phyloP scores from a whole-genome alignment of 2,888 invertebrate species.

The Crioceris asparagi region DNA sequence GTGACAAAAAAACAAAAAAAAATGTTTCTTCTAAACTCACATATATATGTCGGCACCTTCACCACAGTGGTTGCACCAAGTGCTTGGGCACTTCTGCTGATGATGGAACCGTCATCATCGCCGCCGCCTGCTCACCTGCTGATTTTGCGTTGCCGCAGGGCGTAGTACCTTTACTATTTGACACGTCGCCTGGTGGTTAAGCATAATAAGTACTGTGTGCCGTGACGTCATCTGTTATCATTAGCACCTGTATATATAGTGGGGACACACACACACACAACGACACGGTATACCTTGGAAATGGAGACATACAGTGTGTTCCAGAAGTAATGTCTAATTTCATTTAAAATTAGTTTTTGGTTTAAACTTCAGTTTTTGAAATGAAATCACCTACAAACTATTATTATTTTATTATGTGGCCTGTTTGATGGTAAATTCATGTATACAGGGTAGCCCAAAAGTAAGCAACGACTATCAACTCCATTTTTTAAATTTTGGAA shows the following conservation, averaged over 20 bases:
- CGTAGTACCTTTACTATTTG: conserved; percentile 31
- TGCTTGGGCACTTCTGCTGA: background rate
- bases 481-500: too few relatives aligned
- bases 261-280: conserved; percentile 16
- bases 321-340: too few relatives aligned
- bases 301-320: too few relatives aligned
- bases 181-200: conserved; percentile 30
- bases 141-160: conserved; percentile 17
- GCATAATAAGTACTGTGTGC: conserved; percentile 29
- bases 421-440: too few relatives aligned
- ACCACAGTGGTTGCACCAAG: too few relatives aligned
- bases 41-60: background rate
- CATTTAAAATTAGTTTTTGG: too few relatives aligned
- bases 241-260: conserved; percentile 31
- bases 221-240: conserved; percentile 31
- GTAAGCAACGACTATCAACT: too few relatives aligned
- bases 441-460: too few relatives aligned
- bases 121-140: background rate
- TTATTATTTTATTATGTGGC: too few relatives aligned
- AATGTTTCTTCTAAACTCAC: background rate
- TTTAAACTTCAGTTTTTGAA: too few relatives aligned
- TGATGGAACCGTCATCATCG: background rate
- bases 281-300: too few relatives aligned
- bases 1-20: background rate
- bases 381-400: too few relatives aligned